Evolutionary conservation across 2,888 invertebrate species (phyloP).

Genomic region (Drosophila basisetae): DNA sequence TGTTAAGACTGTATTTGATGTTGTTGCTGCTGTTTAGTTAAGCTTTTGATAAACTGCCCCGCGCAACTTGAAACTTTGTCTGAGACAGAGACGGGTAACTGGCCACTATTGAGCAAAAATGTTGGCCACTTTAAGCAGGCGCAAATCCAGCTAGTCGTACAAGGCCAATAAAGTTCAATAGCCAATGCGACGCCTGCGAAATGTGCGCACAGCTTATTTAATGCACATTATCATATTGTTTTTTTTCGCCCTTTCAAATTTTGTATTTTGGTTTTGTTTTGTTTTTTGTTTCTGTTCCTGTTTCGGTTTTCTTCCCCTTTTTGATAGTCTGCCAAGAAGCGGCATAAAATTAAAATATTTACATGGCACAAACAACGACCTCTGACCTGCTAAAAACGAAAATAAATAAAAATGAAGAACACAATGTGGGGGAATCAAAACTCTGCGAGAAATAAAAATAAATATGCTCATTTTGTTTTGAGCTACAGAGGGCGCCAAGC

Average conservation of each 20-base stretch:
- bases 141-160: constrained; percentile 21
- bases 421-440: neutral
- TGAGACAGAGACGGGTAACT: constrained; percentile 7
- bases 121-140: constrained; percentile 28
- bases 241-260: neutral
- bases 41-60: constrained; percentile 77
- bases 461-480: constrained; percentile 66
- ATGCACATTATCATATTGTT: constrained; percentile 72
- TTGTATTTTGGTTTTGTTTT: constrained; percentile 27
- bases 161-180: constrained; percentile 78
- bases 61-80: constrained; percentile 35
- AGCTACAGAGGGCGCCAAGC: constrained; percentile 56
- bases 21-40: constrained; percentile 57
- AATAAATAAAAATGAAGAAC: constrained; percentile 2
- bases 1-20: constrained; percentile 17
- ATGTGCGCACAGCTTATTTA: constrained; percentile 81
- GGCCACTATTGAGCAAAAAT: constrained; percentile 18
- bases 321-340: constrained; percentile 69
- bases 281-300: constrained; percentile 12
- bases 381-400: constrained; percentile 27
- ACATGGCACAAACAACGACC: constrained; percentile 54
- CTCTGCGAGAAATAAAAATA: constrained; percentile 17
- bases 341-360: constrained; percentile 74
- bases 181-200: constrained; percentile 76
- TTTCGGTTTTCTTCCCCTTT: constrained; percentile 22